Evolutionary conservation across 2,113 vertebrate species (phyloP).

Genomic region (Cynoglossus semilaevis): DNA sequence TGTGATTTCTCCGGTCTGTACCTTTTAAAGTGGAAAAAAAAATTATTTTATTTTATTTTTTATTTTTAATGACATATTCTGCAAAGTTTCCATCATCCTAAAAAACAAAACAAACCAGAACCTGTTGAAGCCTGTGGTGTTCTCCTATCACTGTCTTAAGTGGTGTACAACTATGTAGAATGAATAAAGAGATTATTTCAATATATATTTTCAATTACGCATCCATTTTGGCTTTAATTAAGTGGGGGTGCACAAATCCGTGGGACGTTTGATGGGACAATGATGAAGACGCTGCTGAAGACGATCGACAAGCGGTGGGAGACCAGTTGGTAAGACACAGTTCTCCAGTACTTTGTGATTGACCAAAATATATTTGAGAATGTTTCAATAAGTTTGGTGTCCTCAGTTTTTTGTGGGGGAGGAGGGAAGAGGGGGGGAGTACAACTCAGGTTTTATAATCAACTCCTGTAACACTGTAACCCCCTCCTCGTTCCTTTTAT

Average conservation of each 20-base stretch:
- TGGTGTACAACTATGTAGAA: slow-evolving; percentile 75
- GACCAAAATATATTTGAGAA: too few species aligned
- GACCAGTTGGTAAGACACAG: not conserved
- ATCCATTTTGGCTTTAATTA: slow-evolving; percentile 63
- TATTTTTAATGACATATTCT: slow-evolving; percentile 10
- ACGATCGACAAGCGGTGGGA: not conserved
- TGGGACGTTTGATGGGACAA: not conserved
- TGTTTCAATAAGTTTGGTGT: too few species aligned
- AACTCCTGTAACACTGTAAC: too few species aligned
- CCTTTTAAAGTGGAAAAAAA: slow-evolving; percentile 41
- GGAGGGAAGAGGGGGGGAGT: too few species aligned
- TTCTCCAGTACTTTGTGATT: too few species aligned
- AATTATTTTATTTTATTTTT: slow-evolving; percentile 64
- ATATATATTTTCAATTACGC: slow-evolving; percentile 77
- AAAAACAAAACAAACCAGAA: slow-evolving; percentile 40
- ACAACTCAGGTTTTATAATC: too few species aligned
- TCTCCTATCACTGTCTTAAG: slow-evolving; percentile 71
- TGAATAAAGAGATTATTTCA: slow-evolving; percentile 77
- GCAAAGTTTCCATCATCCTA: slow-evolving; percentile 57
- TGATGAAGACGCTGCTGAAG: not conserved
- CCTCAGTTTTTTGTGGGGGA: too few species aligned
- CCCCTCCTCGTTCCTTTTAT: too few species aligned
- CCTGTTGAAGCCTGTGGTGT: slow-evolving; percentile 69
- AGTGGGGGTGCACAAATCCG: slow-evolving; percentile 4
- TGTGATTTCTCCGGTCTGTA: slow-evolving; percentile 55